Conservation (phyloP, 2,797 vertebrate species). For the Anisognathus igniventris region DNA sequence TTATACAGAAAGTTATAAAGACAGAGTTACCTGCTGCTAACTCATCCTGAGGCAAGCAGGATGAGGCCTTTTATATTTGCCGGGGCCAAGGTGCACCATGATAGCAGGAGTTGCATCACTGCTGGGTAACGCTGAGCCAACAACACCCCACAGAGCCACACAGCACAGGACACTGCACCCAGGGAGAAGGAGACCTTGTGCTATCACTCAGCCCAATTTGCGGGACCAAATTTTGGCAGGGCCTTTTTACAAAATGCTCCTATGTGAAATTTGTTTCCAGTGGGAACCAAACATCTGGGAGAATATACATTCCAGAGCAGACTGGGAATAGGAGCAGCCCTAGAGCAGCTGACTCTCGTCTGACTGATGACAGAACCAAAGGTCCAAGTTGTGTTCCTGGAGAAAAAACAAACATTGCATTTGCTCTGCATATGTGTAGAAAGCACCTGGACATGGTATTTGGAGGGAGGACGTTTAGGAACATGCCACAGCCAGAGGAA, state of each 20-base stretch:
- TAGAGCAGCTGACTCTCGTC: neutral
- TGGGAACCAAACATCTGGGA: neutral
- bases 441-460: neutral
- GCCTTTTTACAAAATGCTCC: neutral
- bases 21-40: neutral
- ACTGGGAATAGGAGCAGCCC: neutral
- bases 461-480: neutral
- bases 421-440: conserved; percentile 1
- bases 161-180: neutral
- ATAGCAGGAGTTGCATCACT: neutral
- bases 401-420: neutral
- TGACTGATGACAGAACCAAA: neutral
- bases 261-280: neutral
- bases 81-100: neutral
- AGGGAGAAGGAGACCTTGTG: neutral
- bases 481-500: neutral
- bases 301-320: neutral
- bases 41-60: neutral
- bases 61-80: neutral
- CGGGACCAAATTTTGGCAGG: neutral
- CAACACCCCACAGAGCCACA: neutral
- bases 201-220: neutral
- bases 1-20: neutral
- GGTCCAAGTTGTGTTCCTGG: neutral
- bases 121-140: neutral